Evolutionary conservation across 2,888 invertebrate genomes (phyloP).

Genomic region (Aphidius colemani): DNA sequence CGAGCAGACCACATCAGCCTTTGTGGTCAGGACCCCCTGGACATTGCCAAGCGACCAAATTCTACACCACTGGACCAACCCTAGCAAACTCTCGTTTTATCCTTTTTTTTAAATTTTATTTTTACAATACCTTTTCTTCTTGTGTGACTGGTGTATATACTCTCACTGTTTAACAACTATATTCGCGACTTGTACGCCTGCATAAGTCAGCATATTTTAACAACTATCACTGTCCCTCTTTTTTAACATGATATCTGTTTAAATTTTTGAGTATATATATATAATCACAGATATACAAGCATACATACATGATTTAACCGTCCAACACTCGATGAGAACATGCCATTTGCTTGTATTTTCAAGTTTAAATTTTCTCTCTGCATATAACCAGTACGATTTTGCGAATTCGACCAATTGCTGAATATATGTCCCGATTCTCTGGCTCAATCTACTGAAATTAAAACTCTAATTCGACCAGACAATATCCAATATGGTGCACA

Average conservation of each 20-base stretch:
- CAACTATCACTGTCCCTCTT: constrained; percentile 27
- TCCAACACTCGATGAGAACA: no score
- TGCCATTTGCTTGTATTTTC: background rate
- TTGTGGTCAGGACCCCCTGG: constrained; percentile 51
- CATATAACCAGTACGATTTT: constrained; percentile 19
- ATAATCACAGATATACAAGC: background rate
- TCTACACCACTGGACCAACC: no score
- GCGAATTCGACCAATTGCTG: constrained; percentile 21
- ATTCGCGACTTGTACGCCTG: constrained; percentile 36
- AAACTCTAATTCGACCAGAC: constrained; percentile 56
- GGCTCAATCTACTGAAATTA: constrained; percentile 53
- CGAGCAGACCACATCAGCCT: constrained; percentile 56
- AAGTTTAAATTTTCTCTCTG: constrained; percentile 21
- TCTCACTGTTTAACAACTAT: constrained; percentile 22
- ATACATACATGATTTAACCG: no score
- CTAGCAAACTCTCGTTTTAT: constrained; percentile 26
- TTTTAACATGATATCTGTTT: constrained; percentile 9
- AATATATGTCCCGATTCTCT: constrained; percentile 35
- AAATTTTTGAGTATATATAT: constrained; percentile 2
- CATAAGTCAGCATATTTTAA: constrained; percentile 60
- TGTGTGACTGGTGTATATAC: background rate
- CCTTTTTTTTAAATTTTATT: background rate
- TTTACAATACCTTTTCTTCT: no score
- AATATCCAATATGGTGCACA: constrained; percentile 55
- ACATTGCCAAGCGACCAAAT: constrained; percentile 28